Base-by-base conservation (phyloP, 2,797 vertebrate genomes). In the Protonibea diacanthus region DNA sequence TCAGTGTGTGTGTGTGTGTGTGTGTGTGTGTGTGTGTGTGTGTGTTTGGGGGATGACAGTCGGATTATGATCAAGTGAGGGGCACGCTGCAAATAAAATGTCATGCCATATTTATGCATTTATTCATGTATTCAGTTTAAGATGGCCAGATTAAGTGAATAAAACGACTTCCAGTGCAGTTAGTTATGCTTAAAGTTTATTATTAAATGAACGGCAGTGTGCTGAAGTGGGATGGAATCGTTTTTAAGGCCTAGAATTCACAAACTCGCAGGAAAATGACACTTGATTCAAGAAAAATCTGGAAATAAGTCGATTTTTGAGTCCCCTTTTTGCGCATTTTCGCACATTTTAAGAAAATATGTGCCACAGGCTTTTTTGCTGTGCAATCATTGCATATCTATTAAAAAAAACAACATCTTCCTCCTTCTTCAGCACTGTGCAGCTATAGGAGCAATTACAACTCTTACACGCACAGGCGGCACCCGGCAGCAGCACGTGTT, bases 401-500 rank as follows among this genome's bases (percentile, higher is more conserved):
- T 20, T n/a, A 40, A 15, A 53, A 61, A 25, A 2, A 25, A 56
- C 27, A 51, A 74, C 56, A 81, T 71, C 53, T 76, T 62, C 77
- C 56, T 64, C 42, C 33, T 51, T 57, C 40, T 21, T 49, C 77
- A 71, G 84, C 76, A 53, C 10, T 23, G n/a, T 20, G 27, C 44
- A 73, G 66, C 27, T 25, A 27, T 13, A n/a, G 38, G 72, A 73
- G 62, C 38, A 57, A 58, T 81, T 76, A 86, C 83, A 88, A 90
- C 82, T 91, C 81, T 42, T 56, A 51, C 67, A 67, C 57, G 70
- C 80, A 74, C 71, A 82, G 63, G 71, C 70, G 1, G 74, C 74
- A 79, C 76, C 81, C 64, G 78, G 83, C 85, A 80, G 57, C 53
- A 85, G 83, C 93, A 93, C 88, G 91, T 93, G 91, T 90, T 89